Evolutionary conservation across 1,140 invertebrate species (phyloP), one percentile per base, ranked within the genome.

Genomic region (Zaprionus ornatus): DNA sequence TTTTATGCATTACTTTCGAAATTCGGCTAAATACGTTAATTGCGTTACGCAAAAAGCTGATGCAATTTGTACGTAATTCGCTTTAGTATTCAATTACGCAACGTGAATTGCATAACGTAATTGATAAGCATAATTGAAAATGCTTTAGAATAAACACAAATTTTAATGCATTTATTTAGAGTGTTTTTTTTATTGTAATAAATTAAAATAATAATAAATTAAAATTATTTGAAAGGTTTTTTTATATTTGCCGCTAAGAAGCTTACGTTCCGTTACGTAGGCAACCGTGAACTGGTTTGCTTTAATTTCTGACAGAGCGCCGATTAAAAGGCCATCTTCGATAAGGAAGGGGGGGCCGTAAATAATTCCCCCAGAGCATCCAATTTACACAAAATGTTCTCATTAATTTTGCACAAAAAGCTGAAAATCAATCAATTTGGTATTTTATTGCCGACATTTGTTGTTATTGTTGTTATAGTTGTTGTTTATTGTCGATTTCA

Each of bases 371-470:
- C 9, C 10, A 42, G 35, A 48, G 45, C 27, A 52, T n/a, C 40
- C 12, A 66, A 71, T 62, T 54, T 69, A 63, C 17, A 37, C 29
- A 67, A 84, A 73, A 74, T 78, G 83, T 74, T 74, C 69, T 60
- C 79, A 86, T 86, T 86, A 82, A 77, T 61, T 82, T 54, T 37
- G 27, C 56, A 57, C 60, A 74, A 74, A 56, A 45, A 68, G 54
- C 50, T 40, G 70, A 80, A 83, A 66, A 87, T 87, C 84, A 78
- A 88, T 87, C 80, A 87, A 88, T 78, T 88, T 88, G 23, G 69
- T 67, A 77, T 83, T 84, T 84, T 80, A 85, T 83, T 60, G 81
- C 25, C 63, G 71, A 32, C 67, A 42, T 70, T 37, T 62, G 23
- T 37, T 64, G 60, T 9, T 29, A 45, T 57, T 65, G 37, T 40